Evolutionary conservation across 1,140 invertebrate genomes (phyloP).

Genomic region (Anagrus nilaparvatae): DNA sequence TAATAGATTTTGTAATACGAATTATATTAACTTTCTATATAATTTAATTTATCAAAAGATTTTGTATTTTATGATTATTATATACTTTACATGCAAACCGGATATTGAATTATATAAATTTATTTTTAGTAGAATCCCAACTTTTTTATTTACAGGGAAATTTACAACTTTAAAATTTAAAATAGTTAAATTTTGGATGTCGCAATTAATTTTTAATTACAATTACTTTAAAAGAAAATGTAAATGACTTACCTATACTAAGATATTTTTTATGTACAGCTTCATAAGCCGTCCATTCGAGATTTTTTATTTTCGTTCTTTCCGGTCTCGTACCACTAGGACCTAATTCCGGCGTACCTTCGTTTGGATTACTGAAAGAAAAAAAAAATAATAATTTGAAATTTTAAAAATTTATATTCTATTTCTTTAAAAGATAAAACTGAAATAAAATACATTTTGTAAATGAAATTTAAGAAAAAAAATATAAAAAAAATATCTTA

Average conservation of each 20-base stretch:
- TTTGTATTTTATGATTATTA: no score
- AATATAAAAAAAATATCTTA: constrained; percentile 45
- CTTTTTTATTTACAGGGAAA: no score
- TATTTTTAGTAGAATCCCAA: no score
- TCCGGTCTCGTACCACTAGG: constrained; percentile 60
- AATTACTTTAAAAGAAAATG: no score
- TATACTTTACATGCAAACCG: no score
- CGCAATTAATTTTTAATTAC: no score
- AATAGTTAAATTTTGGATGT: no score
- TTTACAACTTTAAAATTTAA: no score
- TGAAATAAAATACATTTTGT: background rate
- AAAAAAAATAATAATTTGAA: background rate
- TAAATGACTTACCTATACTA: constrained; percentile 69
- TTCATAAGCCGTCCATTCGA: constrained; percentile 87
- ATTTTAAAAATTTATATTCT: background rate
- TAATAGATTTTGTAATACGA: no score
- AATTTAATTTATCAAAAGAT: no score
- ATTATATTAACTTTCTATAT: no score
- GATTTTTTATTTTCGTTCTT: constrained; percentile 65
- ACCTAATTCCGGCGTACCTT: constrained; percentile 53
- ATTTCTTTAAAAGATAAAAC: background rate
- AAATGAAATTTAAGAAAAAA: background rate
- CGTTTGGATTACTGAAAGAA: constrained; percentile 77
- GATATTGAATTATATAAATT: no score
- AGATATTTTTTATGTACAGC: constrained; percentile 86